Conservation (phyloP, 2,888 invertebrate genomes). For the Boloria selene region DNA sequence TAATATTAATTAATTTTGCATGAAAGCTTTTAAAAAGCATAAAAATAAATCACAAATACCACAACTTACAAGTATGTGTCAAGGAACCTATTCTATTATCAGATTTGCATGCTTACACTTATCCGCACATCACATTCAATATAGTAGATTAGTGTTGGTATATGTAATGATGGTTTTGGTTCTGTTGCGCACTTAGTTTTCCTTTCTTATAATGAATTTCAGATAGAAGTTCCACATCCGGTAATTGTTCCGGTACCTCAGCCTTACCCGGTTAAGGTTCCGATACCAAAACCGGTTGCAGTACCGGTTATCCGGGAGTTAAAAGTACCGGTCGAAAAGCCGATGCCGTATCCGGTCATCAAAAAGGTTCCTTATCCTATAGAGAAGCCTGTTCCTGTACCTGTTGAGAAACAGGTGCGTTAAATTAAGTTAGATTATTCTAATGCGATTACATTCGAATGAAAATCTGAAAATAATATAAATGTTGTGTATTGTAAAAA, state of each 20-base stretch:
- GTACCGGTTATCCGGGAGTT: slow-evolving; percentile 85
- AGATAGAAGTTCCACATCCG: slow-evolving; percentile 88
- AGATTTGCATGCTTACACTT: slow-evolving; percentile 2
- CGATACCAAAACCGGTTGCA: slow-evolving; percentile 87
- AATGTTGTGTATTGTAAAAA: too few relatives aligned
- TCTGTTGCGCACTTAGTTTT: slow-evolving; percentile 31
- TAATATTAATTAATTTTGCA: not conserved
- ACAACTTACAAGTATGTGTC: not conserved
- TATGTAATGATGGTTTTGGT: slow-evolving; percentile 23
- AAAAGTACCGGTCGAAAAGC: slow-evolving; percentile 82
- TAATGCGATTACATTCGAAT: not conserved
- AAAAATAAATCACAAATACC: not conserved
- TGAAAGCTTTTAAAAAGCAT: not conserved
- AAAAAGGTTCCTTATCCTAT: slow-evolving; percentile 88
- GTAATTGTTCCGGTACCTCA: slow-evolving; percentile 89
- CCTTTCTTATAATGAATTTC: slow-evolving; percentile 43
- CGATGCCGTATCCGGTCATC: slow-evolving; percentile 87
- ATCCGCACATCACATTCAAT: not conserved
- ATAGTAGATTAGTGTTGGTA: not conserved
- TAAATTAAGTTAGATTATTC: slow-evolving; percentile 3
- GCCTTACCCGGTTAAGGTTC: slow-evolving; percentile 89
- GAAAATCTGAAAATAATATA: not conserved
- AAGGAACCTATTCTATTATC: slow-evolving; percentile 8
- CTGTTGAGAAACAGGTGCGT: slow-evolving; percentile 87
- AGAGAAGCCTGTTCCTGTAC: slow-evolving; percentile 87